Base-by-base conservation (phyloP, 2,797 vertebrate genomes). In the Malurus leucopterus region DNA sequence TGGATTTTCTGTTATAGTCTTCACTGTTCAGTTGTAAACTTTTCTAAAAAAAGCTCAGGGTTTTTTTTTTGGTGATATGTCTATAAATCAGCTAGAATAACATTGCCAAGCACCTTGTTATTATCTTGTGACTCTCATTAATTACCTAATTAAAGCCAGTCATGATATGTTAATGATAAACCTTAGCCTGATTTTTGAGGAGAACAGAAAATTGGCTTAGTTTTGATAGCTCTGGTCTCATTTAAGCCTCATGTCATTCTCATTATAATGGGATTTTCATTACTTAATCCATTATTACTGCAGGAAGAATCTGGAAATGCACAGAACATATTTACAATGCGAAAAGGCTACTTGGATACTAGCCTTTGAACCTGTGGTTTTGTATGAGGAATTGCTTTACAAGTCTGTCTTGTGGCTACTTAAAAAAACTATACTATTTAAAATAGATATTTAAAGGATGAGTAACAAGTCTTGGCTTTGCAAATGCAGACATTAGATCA, bases 401-500 rank as follows among this genome's bases (percentile, higher is more conserved):
- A 38, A 55, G 27, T 69, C 73, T 58, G 44, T 75, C 76, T 90
- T 2, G 1, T 86, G 55, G 46, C 79, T 93, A 71, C 75, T 90
- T 91, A 67, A n/a, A 75, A 81, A 89, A 88, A 78, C 22, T 87
- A 69, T 67, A 63, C 47, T 68, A 41, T 80, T 80, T 82, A 65
- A 88, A 92, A 84, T 58, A 85, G 75, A 38, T 8, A 2, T 84
- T 85, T 83, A 81, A 84, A 57, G 43, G 86, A 78, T 92, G 90
- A 91, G 51, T 91, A 95, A 85, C 49, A 61, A 75, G 70, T 72
- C 76, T 67, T 87, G 84, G 59, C 80, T 87, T 91, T 88, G 73
- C 73, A 89, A 87, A 85, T 61, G 44, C 86, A 94, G 91, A 94
- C 84, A 73, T 95, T 95, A 92, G 86, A 90, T 94, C 93, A 95